These are phyloP conservation scores for Vireo griseus DNA, from an alignment of 2,797 vertebrate genomes.

Conservation along the genomic window DNA sequence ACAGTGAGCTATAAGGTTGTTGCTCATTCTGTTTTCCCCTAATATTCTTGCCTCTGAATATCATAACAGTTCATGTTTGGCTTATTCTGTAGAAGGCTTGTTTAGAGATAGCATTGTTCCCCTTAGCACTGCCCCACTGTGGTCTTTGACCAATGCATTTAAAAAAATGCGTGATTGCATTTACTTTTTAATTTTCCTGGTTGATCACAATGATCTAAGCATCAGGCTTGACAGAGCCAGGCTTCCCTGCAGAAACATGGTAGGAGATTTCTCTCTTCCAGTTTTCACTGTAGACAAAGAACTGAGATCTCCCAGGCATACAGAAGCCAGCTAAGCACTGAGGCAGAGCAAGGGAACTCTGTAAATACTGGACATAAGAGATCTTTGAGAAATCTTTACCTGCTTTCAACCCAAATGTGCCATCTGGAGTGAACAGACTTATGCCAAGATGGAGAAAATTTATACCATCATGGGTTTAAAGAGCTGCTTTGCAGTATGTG, in stretches of 20 bases:
- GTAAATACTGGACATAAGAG: background rate
- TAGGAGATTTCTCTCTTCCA: background rate
- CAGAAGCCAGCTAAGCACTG: background rate
- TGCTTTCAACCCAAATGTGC: background rate
- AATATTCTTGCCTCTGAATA: background rate
- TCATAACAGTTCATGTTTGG: background rate
- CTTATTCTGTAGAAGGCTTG: background rate
- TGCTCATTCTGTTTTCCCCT: background rate
- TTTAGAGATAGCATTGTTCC: background rate
- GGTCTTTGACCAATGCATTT: background rate
- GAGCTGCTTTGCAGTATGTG: background rate
- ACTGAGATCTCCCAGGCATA: background rate
- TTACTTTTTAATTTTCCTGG: background rate
- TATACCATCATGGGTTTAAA: background rate
- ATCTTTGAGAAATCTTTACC: conserved; percentile 20
- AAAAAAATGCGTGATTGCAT: background rate
- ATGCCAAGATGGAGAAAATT: conserved; percentile 2
- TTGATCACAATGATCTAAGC: background rate
- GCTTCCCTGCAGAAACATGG: background rate
- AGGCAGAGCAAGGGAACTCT: background rate
- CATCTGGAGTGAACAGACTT: conserved; percentile 25
- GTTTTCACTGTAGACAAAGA: background rate
- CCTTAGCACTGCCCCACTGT: background rate
- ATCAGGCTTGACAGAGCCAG: background rate
- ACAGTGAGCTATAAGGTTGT: background rate